A percentile compares a stretch with the other conserved stretches of the same genome.
Conservation (phyloP, 1,140 invertebrate species). For the Campodea augens region DNA sequence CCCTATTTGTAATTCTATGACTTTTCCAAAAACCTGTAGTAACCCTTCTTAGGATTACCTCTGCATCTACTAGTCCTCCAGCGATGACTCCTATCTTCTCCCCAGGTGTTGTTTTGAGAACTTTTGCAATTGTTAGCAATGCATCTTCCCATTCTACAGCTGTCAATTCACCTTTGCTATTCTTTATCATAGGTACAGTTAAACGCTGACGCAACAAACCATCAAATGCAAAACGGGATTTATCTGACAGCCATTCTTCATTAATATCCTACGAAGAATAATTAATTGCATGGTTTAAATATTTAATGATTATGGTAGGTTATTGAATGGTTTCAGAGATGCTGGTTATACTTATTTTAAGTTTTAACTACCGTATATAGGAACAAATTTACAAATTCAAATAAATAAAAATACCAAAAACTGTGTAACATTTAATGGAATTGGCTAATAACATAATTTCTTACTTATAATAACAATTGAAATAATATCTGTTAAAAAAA, state of each 20-base stretch:
- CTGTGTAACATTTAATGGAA: too few species aligned
- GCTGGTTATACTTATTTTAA: slow-evolving; percentile 1
- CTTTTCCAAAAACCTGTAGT: too few species aligned
- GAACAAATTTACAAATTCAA: too few species aligned
- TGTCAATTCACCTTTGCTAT: slow-evolving; percentile 51
- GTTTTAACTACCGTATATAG: neutral
- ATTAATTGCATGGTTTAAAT: slow-evolving; percentile 1
- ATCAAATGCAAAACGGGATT: slow-evolving; percentile 90
- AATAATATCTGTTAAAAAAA: too few species aligned
- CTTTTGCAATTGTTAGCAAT: slow-evolving; percentile 41
- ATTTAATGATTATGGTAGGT: slow-evolving; percentile 9
- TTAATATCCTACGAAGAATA: slow-evolving; percentile 55
- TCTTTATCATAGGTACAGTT: slow-evolving; percentile 76
- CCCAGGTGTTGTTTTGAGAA: slow-evolving; percentile 23
- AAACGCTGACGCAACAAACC: slow-evolving; percentile 88
- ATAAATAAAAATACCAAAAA: too few species aligned
- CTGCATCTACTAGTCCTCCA: slow-evolving; percentile 79
- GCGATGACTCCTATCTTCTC: slow-evolving; percentile 59
- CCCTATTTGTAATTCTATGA: too few species aligned
- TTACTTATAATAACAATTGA: too few species aligned
- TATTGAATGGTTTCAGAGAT: slow-evolving; percentile 9
- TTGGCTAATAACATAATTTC: too few species aligned
- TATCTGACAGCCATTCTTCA: slow-evolving; percentile 98
- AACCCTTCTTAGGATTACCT: too few species aligned
- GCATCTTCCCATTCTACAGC: slow-evolving; percentile 86